A percentile compares a stretch with the other conserved stretches of the same genome.
Conservation (phyloP, 2,797 vertebrate genomes). For the Gymnoscopelus braueri region DNA sequence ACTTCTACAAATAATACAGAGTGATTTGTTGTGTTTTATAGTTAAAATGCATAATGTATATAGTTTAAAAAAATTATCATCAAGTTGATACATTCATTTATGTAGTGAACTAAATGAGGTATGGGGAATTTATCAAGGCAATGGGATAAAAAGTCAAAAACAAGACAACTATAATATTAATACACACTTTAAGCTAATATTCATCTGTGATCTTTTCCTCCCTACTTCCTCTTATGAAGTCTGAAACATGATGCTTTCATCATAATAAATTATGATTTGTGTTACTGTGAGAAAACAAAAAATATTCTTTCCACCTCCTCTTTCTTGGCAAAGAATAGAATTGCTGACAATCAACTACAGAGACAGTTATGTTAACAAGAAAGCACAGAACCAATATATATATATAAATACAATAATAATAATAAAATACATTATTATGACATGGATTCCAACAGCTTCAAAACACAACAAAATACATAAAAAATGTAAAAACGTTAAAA, state of each 20-base stretch:
- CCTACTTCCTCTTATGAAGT: conserved; percentile 2
- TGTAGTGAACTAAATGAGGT: conserved; percentile 39
- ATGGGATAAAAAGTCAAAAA: conserved; percentile 6
- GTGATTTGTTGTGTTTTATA: conserved; percentile 55
- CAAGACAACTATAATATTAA: neutral
- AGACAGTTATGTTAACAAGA: neutral
- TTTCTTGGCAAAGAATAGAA: neutral
- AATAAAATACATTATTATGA: neutral
- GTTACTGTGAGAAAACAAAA: conserved; percentile 12
- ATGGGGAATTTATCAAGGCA: conserved; percentile 14
- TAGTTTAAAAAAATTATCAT: neutral
- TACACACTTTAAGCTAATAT: neutral
- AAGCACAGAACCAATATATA: too few species aligned
- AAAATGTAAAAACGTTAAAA: conserved; percentile 2
- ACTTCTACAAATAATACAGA: conserved; percentile 52
- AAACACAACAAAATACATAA: conserved; percentile 25
- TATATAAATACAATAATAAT: too few species aligned
- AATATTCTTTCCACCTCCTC: neutral
- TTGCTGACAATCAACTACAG: conserved; percentile 4
- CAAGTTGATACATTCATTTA: conserved; percentile 36
- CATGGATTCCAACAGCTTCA: conserved; percentile 4
- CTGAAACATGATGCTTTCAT: conserved; percentile 1
- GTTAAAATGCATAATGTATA: conserved; percentile 16
- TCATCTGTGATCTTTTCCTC: conserved; percentile 16
- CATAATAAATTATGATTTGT: conserved; percentile 2